Percentiles rank a stretch among this genome's conserved stretches.
phyloP scores from a whole-genome alignment of 1,140 invertebrate species.

The Papilio polyxenes region DNA sequence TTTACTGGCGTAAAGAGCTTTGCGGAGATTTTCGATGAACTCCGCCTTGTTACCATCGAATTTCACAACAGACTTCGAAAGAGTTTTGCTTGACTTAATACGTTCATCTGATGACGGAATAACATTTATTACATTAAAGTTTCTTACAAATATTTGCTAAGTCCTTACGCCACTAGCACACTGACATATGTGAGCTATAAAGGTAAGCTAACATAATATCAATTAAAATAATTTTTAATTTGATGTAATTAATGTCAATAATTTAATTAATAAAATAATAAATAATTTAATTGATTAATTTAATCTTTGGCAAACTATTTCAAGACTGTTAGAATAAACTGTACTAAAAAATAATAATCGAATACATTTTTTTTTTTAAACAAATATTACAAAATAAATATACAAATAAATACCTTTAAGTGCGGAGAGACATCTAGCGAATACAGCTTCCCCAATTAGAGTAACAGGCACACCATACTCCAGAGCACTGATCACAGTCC shows the following conservation, averaged over 20 bases:
- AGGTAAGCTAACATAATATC: no score
- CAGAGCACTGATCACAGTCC: conserved; percentile 98
- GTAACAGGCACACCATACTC: conserved; percentile 99
- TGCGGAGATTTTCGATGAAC: conserved; percentile 88
- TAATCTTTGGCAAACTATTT: no score
- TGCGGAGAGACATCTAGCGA: conserved; percentile 96
- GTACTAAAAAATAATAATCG: background rate
- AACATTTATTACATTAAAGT: conserved; percentile 11
- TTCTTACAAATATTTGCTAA: background rate
- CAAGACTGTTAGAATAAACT: no score
- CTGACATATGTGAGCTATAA: no score
- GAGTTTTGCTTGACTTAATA: conserved; percentile 87
- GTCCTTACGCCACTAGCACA: no score
- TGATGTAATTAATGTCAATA: no score
- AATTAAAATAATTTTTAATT: no score
- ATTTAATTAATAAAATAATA: no score
- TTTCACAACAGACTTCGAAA: conserved; percentile 85
- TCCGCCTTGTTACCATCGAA: conserved; percentile 87
- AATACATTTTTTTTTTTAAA: conserved; percentile 19
- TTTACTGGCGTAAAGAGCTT: conserved; percentile 98
- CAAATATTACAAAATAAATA: background rate
- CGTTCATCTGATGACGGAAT: conserved; percentile 83
- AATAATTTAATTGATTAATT: no score
- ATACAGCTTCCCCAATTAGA: conserved; percentile 98
- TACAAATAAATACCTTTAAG: conserved; percentile 82